Evolutionary conservation across 2,797 vertebrate species (phyloP).

Genomic region (Spinus pinus): DNA sequence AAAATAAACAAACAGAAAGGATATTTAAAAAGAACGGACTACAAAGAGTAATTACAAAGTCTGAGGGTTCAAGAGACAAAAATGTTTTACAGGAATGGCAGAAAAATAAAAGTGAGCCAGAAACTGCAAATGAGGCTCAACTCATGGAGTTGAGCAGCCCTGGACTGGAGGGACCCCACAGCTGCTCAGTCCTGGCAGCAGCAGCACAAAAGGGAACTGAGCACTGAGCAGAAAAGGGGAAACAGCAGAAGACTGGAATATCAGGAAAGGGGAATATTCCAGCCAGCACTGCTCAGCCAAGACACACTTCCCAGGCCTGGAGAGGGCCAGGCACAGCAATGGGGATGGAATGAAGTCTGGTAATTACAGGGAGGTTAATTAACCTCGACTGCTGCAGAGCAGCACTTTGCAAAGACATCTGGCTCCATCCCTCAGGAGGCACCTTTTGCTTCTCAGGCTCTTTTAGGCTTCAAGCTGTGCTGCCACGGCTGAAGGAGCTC

Average conservation of each 20-base stretch:
- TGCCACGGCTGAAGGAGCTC: background rate
- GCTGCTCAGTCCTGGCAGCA: background rate
- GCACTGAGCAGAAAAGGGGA: background rate
- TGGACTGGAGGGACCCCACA: background rate
- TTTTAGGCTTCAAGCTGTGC: background rate
- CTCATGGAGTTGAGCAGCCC: background rate
- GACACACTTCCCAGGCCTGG: background rate
- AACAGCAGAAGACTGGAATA: background rate
- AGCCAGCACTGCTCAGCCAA: background rate
- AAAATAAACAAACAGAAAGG: background rate
- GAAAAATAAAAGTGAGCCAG: background rate
- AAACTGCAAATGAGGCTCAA: background rate
- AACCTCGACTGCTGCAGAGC: background rate
- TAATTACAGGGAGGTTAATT: background rate
- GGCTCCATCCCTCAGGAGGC: background rate
- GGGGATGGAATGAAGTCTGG: background rate
- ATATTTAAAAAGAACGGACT: background rate
- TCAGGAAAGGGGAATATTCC: background rate
- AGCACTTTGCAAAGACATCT: background rate
- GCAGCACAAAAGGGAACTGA: background rate
- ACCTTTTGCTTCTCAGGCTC: rapidly evolving
- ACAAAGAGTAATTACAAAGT: background rate
- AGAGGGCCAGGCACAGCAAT: background rate
- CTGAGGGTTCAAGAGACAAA: background rate
- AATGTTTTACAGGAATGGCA: background rate